Base-by-base conservation (phyloP, 2,888 invertebrate genomes). In the Andrena dorsata region DNA sequence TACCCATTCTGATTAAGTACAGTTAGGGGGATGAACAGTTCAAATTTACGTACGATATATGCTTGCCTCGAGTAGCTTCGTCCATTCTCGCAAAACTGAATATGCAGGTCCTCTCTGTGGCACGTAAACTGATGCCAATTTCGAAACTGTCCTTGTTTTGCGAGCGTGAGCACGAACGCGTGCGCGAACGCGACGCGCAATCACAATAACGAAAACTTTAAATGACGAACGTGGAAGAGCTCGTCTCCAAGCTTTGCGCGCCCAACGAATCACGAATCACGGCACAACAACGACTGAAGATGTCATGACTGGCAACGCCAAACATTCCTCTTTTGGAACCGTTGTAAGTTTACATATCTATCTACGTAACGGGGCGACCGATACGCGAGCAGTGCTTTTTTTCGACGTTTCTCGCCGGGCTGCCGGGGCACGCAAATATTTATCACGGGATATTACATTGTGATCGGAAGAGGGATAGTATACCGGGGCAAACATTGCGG, bases 31-130 rank as follows among this genome's bases (percentile, higher is more conserved):
- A 32, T 6, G 35, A 30, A 56, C 7, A 68, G 6, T 51, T 13
- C 69, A 13, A 8, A 65, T 49, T 60, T 81, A 81, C 80, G 35
- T 81, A 80, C 74, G 51, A 41, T 23, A 7, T 49, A 13, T 10
- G 23, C n/a, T 61, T 20, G 1, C 5, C n/a, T 51, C 30, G 49
- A 10, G 13, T 32, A 49, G 28, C 3, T 56, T 20, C 49, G 53
- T 79, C 69, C 80, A 81, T 81, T 70, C 47, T 80, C 32, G 65
- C n/a, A 8, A 35, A 35, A 35, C 26, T n/a, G 41, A 7, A 16
- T 56, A 20, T 13, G 23, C 10, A 1, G 16, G 2, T 28, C 16
- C 53, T 61, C 32, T 16, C 35, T 30, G 16, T 1, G 26, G 8
- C 53, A 20, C 53, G 23, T 56, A 56, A 56, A 4, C 4, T 2